Evolutionary conservation across 1,140 invertebrate species (phyloP).

Genomic region (Drosophila equinoxialis): DNA sequence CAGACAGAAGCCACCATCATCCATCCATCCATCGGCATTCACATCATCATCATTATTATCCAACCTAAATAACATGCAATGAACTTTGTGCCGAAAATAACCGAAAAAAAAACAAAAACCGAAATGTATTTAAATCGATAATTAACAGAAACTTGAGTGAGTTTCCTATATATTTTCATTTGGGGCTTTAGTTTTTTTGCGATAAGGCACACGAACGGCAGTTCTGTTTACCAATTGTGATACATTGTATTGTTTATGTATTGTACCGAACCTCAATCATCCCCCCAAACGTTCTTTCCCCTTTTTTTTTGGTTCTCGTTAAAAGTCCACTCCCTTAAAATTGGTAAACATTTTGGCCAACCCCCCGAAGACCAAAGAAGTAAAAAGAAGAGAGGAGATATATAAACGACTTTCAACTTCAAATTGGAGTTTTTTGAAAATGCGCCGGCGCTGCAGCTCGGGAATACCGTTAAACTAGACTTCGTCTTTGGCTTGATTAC

Average conservation of each 20-base stretch:
- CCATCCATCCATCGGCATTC: background rate
- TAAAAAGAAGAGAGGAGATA: background rate
- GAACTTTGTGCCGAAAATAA: conserved; percentile 50
- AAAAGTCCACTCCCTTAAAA: conserved; percentile 8
- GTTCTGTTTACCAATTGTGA: conserved; percentile 1
- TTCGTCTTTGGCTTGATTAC: conserved; percentile 59
- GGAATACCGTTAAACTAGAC: conserved; percentile 67
- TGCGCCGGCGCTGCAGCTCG: conserved; percentile 69
- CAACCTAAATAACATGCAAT: conserved; percentile 69
- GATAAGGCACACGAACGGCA: conserved; percentile 1
- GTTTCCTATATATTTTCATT: conserved; percentile 28
- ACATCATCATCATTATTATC: background rate
- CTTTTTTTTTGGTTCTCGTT: background rate
- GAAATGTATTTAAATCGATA: conserved; percentile 65
- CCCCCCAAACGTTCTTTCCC: background rate
- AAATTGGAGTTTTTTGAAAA: conserved; percentile 63
- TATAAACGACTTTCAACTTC: conserved; percentile 39
- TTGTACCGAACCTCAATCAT: background rate
- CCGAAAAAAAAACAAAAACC: conserved; percentile 16
- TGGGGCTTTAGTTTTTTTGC: conserved; percentile 21
- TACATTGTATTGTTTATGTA: background rate
- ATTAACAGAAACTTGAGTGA: conserved; percentile 50
- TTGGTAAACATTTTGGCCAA: conserved; percentile 10
- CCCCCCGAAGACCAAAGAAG: conserved; percentile 25
- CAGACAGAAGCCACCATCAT: conserved; percentile 14